Evolutionary conservation across 2,888 invertebrate species (phyloP).

Genomic region (Julus scandinavius): DNA sequence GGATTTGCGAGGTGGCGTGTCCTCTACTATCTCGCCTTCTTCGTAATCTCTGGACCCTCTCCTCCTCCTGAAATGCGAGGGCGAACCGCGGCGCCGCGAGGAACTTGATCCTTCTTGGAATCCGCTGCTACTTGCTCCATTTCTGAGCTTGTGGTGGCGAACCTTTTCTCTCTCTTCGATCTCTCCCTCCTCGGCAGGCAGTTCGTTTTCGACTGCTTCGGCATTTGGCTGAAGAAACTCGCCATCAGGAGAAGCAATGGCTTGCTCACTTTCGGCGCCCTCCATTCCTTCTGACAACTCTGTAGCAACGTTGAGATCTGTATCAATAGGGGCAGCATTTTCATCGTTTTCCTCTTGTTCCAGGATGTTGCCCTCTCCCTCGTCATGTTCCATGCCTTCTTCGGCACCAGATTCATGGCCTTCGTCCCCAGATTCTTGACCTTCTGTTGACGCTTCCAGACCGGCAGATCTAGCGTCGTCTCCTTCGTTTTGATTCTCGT

Average conservation of each 20-base stretch:
- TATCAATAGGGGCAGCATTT: background rate
- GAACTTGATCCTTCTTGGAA: background rate
- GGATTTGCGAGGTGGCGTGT: constrained; percentile 20
- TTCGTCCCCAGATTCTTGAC: background rate
- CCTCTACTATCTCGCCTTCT: constrained; percentile 58
- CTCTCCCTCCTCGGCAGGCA: background rate
- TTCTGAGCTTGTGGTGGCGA: background rate
- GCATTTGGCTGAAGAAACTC: background rate
- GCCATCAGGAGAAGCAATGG: background rate
- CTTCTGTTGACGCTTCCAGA: background rate
- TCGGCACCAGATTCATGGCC: background rate
- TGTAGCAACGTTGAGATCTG: background rate
- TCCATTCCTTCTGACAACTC: background rate
- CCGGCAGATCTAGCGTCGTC: background rate
- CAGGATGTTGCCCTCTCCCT: background rate
- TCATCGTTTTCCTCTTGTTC: constrained; percentile 18
- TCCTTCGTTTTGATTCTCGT: constrained; percentile 38
- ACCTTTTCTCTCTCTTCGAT: background rate
- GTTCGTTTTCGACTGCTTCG: background rate
- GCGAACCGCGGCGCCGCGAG: background rate
- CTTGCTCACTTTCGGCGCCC: constrained; percentile 1
- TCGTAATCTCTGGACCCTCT: constrained; percentile 51
- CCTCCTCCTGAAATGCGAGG: background rate
- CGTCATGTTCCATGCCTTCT: background rate
- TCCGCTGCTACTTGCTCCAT: background rate